Base-by-base conservation (phyloP, 2,113 vertebrate genomes). In the Pelobates fuscus region DNA sequence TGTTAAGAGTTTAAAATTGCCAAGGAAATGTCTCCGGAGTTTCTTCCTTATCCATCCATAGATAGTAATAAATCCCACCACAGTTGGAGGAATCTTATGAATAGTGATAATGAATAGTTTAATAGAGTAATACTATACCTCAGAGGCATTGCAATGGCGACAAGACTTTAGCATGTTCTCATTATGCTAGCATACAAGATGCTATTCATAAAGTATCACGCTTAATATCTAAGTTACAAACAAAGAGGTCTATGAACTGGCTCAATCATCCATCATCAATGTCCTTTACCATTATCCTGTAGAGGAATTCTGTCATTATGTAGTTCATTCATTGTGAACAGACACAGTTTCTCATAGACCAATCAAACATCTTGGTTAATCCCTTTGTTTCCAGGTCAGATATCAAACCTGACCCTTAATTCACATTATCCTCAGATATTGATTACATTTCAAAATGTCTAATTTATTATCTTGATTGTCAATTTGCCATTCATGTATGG, bases 351-450 rank as follows among this genome's bases (percentile, higher is more conserved):
- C 24, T 74, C 62, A 44, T 11, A 63, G 27, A 8, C 60, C 30
- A 63, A 63, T 37, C 18, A 63, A 27, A 27, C 30, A 23, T 25
- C 32, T 44, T 18, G 23, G 15, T 17, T 58, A 58, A 66, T 74
- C 61, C 52, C 18, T 44, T 66, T 44, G 49, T 73, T 73, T 65
- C 70, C 46, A 65, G 46, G 71, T 73, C 46, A 43, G 61, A 57
- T 41, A 57, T 73, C 60, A 63, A 63, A 18, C 29, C 10, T 37
- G 60, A 30, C 2, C 27, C 60, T 27, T 61, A 32, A 21, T 63
- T 18, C 17, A 32, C 30, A 32, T 37, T 63, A 63, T 63, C 27
- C 29, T 37, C n/a, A 18, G 24, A 37, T 63, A 63, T 63, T 37
- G 29, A 63, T 63, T 63, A 32, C 18, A 14, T 32, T 32, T 37